phyloP scores from a whole-genome alignment of 1,140 invertebrate genomes.

The Temnothorax longispinosus region DNA sequence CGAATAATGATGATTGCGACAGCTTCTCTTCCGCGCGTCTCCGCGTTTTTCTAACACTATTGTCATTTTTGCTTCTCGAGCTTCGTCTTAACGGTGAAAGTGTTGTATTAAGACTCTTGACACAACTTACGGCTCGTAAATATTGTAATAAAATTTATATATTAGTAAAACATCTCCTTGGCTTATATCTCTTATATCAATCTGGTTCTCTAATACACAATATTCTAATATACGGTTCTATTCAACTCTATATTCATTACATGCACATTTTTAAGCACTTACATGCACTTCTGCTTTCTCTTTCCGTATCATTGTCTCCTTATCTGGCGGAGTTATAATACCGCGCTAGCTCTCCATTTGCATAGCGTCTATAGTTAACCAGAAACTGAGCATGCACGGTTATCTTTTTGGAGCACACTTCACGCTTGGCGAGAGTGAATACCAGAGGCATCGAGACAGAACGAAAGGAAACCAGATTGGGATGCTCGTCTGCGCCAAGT shows the following conservation, averaged over 20 bases:
- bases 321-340: constrained; percentile 60
- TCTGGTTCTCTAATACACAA: neutral
- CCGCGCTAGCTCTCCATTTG: constrained; percentile 65
- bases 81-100: neutral
- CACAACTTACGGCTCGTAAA: neutral
- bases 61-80: neutral
- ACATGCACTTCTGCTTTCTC: neutral
- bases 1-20: constrained; percentile 40
- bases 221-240: neutral
- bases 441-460: constrained; percentile 38
- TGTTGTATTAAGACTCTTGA: neutral
- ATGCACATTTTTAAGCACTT: constrained; percentile 15
- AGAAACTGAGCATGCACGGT: constrained; percentile 75
- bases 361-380: constrained; percentile 59
- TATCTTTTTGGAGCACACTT: constrained; percentile 78
- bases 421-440: constrained; percentile 50
- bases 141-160: neutral
- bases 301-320: constrained; percentile 36
- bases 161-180: neutral
- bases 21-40: constrained; percentile 26
- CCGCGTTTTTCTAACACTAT: neutral
- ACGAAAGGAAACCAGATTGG: constrained; percentile 51
- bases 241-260: neutral
- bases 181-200: neutral
- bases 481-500: constrained; percentile 16